phyloP scores from a whole-genome alignment of 37 sponge, comb jelly and placozoan species.

The Mnemiopsis leidyi region DNA sequence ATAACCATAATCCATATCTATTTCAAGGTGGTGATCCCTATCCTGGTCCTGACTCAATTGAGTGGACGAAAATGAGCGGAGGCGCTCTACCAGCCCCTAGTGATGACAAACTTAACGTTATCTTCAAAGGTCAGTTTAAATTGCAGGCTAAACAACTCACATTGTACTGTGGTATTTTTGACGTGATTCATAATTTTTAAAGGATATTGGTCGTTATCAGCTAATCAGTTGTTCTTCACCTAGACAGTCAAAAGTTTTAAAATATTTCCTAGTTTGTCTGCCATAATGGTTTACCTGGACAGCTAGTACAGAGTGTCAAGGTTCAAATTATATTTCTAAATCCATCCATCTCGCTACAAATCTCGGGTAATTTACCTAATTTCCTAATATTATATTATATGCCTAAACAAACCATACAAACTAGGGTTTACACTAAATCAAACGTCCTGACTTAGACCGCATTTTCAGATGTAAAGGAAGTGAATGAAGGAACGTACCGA shows the following conservation, averaged over 20 bases:
- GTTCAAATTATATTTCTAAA: too few species aligned
- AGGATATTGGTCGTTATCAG: not conserved
- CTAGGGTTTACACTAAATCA: too few species aligned
- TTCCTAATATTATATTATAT: too few species aligned
- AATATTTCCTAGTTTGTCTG: not conserved
- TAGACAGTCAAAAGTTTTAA: not conserved
- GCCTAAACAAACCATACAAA: too few species aligned
- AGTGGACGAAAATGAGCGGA: not conserved
- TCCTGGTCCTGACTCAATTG: not conserved
- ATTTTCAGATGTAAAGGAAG: not conserved
- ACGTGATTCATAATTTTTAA: too few species aligned
- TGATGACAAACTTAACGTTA: not conserved
- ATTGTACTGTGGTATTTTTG: too few species aligned
- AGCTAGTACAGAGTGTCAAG: too few species aligned
- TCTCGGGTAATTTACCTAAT: too few species aligned
- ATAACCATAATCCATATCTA: too few species aligned
- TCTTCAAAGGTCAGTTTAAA: slow-evolving; percentile 30
- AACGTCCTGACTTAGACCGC: not conserved
- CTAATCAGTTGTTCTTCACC: not conserved
- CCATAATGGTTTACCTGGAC: not conserved
- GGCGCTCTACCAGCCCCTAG: not conserved
- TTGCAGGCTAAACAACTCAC: too few species aligned
- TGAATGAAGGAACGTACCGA: slow-evolving; percentile 1
- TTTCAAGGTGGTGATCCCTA: slow-evolving; percentile 1
- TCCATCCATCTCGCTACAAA: too few species aligned